Evolutionary conservation across 2,888 invertebrate species (phyloP).

Genomic region (Desoria tigrina): DNA sequence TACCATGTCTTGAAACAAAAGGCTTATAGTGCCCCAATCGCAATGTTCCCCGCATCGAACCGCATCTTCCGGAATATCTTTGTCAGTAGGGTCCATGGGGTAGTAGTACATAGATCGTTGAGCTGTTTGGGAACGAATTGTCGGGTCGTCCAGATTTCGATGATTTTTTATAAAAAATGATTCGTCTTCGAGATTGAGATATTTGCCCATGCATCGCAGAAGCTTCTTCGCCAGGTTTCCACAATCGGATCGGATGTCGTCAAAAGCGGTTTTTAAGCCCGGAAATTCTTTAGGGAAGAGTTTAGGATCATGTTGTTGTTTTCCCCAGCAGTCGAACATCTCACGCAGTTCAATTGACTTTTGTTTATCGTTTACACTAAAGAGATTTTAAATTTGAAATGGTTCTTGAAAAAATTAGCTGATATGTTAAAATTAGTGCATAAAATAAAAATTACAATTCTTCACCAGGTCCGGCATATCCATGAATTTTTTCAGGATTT

Average conservation of each 20-base stretch:
- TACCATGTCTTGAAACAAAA: constrained; percentile 25
- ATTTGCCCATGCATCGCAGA: constrained; percentile 19
- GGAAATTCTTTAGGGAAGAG: constrained; percentile 25
- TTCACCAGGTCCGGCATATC: too few species aligned
- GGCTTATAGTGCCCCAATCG: constrained; percentile 31
- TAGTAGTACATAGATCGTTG: constrained; percentile 28
- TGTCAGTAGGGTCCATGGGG: neutral
- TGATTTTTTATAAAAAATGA: constrained; percentile 31
- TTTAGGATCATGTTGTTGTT: neutral
- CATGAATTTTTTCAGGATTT: too few species aligned
- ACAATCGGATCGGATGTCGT: constrained; percentile 14
- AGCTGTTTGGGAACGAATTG: constrained; percentile 16
- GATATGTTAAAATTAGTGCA: too few species aligned
- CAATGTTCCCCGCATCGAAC: constrained; percentile 32
- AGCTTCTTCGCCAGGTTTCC: constrained; percentile 18
- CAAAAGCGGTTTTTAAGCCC: constrained; percentile 24
- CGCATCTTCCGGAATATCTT: constrained; percentile 10
- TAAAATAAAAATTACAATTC: too few species aligned
- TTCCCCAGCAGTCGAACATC: constrained; percentile 29
- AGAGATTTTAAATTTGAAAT: too few species aligned
- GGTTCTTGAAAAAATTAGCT: too few species aligned
- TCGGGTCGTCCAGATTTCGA: constrained; percentile 11
- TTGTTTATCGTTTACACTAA: too few species aligned
- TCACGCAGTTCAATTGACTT: too few species aligned
- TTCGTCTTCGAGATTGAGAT: constrained; percentile 32